Base-by-base conservation (phyloP, 2,113 vertebrate genomes). In the Corythoichthys haematopterus region DNA sequence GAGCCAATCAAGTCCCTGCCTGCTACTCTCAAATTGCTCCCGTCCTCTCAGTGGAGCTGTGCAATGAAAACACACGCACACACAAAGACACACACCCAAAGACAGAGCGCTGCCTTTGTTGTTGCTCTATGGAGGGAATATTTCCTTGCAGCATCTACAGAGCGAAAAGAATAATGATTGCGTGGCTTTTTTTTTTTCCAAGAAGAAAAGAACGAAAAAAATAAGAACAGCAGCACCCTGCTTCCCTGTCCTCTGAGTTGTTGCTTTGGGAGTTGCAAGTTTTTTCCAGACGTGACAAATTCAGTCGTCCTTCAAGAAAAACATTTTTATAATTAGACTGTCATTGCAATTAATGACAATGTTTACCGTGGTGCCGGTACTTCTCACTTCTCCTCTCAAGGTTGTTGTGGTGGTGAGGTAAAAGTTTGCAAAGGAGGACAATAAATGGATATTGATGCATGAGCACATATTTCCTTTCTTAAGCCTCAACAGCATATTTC, bases 221-320 rank as follows among this genome's bases (percentile, higher is more conserved):
- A 46, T 4, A 57, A 12, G 20, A 55, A 33, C 20, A 55, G 6
- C 16, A 20, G 50, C 50, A 52, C 50, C 50, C 55, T 6, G 55
- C 33, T 13, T 33, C 12, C 40, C 58, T 20, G 8, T 46, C 43
- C 60, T 28, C 28, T 33, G 20, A 28, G 20, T 46, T 46, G 20
- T 62, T 47, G 36, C 60, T 62, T 62, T 62, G 40, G 60, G 60
- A 62, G 40, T 15, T 46, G 11, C 20, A 33, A 33, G 12, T 56
- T n/a, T 56, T 12, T 33, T 20, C 59, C 68, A 68, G 58, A 72
- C 15, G 7, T 74, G 36, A 83, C 47, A 74, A 74, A 84, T 73
- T 64, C 73, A 80, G 35, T 65, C 71, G 75, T 84, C 69, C 80
- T 88, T 80, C 71, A 82, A 70, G 68, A 79, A 79, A 75, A 74